Conservation (phyloP, 2,888 invertebrate species). For the Sepiola atlantica region DNA sequence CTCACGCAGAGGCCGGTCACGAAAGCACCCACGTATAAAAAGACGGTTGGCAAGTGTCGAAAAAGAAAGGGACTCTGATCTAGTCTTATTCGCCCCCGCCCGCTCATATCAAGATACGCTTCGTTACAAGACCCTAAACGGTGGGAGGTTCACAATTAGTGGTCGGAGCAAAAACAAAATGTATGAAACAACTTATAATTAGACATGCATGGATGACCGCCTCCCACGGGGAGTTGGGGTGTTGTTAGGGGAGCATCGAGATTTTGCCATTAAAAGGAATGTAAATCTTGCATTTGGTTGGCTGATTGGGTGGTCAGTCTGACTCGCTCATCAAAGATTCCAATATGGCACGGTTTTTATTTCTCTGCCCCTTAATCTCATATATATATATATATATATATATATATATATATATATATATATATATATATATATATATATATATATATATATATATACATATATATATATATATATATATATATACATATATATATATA, state of each 20-base stretch:
- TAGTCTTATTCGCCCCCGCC: neutral
- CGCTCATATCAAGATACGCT: neutral
- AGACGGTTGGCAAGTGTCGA: neutral
- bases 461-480: neutral
- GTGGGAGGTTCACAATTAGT: slow-evolving; percentile 24
- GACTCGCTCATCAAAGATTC: neutral
- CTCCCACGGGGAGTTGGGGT: neutral
- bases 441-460: neutral
- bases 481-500: neutral
- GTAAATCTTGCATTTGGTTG: neutral
- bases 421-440: slow-evolving; percentile 3
- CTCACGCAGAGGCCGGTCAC: neutral
- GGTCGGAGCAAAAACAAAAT: neutral
- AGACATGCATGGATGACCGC: neutral
- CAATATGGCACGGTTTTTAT: neutral
- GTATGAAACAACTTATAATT: neutral
- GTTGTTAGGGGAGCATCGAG: neutral
- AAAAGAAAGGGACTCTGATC: neutral
- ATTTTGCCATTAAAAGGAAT: neutral
- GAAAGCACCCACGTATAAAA: neutral
- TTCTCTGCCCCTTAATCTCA: neutral
- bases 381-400: neutral
- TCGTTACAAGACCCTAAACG: neutral
- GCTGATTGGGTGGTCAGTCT: neutral
- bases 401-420: neutral